A percentile compares a stretch with the other conserved stretches of the same genome.
Evolutionary conservation across 2,888 invertebrate genomes (phyloP).

Genomic region (Syrista parreyssii): DNA sequence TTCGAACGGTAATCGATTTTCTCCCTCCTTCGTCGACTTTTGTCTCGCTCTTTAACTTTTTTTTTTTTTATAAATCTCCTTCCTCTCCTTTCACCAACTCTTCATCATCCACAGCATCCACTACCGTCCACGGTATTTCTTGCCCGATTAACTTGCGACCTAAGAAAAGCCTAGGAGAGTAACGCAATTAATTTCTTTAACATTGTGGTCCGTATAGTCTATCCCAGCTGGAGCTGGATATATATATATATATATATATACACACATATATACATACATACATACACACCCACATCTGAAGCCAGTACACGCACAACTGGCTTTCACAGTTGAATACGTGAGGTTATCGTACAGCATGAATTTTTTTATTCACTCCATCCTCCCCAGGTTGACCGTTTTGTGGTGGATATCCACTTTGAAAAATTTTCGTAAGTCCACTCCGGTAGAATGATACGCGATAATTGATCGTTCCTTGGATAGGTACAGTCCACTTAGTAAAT

Average conservation of each 20-base stretch:
- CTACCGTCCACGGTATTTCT: background rate
- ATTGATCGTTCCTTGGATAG: background rate
- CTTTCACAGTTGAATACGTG: slow-evolving; percentile 5
- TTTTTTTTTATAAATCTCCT: background rate
- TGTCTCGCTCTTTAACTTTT: background rate
- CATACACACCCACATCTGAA: slow-evolving; percentile 1
- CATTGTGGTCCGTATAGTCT: background rate
- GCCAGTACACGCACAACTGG: slow-evolving; percentile 11
- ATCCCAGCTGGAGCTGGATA: slow-evolving; percentile 6
- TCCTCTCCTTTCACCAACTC: background rate
- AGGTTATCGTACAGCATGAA: background rate
- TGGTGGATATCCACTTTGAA: background rate
- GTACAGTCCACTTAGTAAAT: background rate
- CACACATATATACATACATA: slow-evolving; percentile 7
- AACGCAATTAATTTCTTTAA: background rate
- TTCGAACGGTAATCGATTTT: background rate
- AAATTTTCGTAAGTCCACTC: background rate
- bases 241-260: slow-evolving; percentile 12
- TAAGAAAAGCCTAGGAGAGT: background rate
- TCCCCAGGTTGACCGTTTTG: background rate
- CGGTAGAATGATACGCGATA: background rate
- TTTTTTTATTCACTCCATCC: background rate
- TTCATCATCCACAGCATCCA: background rate
- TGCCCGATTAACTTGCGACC: background rate
- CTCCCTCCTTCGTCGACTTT: background rate